Conservation (phyloP, 2,888 invertebrate genomes). For the Oscheius sp. region DNA sequence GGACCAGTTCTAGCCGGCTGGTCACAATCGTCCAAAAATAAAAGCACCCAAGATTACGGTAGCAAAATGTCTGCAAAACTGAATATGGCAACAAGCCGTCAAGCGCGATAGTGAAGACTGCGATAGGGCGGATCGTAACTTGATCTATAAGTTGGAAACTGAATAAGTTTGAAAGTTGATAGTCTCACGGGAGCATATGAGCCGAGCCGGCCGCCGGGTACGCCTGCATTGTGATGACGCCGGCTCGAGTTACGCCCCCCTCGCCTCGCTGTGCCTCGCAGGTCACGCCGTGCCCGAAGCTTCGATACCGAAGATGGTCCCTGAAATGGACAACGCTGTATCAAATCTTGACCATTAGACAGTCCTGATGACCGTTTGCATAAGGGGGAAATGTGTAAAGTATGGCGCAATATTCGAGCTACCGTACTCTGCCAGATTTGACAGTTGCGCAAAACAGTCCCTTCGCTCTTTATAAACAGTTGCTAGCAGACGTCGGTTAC, state of each 20-base stretch:
- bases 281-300: conserved; percentile 31
- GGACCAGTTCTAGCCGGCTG: not conserved
- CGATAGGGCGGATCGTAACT: conserved; percentile 43
- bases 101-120: conserved; percentile 32
- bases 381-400: not conserved
- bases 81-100: conserved; percentile 24
- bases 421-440: not conserved
- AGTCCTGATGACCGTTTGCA: not conserved
- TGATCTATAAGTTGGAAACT: conserved; percentile 43
- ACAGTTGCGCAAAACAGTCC: not conserved
- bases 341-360: not conserved
- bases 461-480: not conserved
- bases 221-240: conserved; percentile 37
- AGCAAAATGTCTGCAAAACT: not conserved
- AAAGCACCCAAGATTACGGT: too few relatives aligned
- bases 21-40: too few relatives aligned
- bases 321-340: not conserved
- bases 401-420: not conserved
- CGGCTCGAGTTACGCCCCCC: conserved; percentile 36
- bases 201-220: conserved; percentile 38
- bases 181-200: conserved; percentile 41
- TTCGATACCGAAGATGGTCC: not conserved
- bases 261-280: conserved; percentile 30
- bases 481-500: not conserved
- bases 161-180: conserved; percentile 43